Evolutionary conservation across 2,888 invertebrate genomes (phyloP), one percentile per base, ranked within the genome.

Genomic region (Caenorhabditis imperialis): DNA sequence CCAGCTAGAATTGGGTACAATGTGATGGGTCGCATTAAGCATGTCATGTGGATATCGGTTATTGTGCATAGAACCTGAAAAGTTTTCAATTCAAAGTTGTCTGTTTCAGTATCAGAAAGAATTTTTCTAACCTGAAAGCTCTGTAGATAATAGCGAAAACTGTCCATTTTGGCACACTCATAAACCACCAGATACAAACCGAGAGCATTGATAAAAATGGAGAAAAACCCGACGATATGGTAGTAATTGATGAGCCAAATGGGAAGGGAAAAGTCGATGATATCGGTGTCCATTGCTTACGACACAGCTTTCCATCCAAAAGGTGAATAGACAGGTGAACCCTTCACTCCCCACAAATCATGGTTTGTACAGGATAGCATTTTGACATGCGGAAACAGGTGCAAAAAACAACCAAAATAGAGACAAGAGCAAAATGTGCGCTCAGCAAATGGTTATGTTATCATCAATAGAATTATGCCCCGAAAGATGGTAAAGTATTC

Each of bases 401-500:
- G n/a, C n/a, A 30, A 30, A 16, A 22, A 23, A 27, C 10, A 40
- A 54, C 38, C 14, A 57, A 20, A 38, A 23, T 25, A 23, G n/a
- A 47, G 35, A 18, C 12, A 22, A 27, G 33, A 57, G 30, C 12
- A 22, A 50, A 33, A 55, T 44, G 30, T 14, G 61, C 70, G 70
- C 70, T 70, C 70, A 70, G 70, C 55, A 54, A 16, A 58, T 18
- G 60, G 61, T n/a, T 70, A 70, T 47, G 55, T 70, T 70, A 61
- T 70, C 70, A 70, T 53, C 63, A 60, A 58, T 33, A 48, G 5
- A 14, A 16, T 54, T 60, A 60, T 72, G 72, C 72, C 60, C 74
- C 67, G 74, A 74, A 74, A 74, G 74, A 67, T 74, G 74, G 67
- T 67, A 74, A 62, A 57, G 30, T 18, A 33, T 57, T 67, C 74